Base-by-base conservation (phyloP, 2,797 vertebrate genomes). In the Acrossocheilus fasciatus region DNA sequence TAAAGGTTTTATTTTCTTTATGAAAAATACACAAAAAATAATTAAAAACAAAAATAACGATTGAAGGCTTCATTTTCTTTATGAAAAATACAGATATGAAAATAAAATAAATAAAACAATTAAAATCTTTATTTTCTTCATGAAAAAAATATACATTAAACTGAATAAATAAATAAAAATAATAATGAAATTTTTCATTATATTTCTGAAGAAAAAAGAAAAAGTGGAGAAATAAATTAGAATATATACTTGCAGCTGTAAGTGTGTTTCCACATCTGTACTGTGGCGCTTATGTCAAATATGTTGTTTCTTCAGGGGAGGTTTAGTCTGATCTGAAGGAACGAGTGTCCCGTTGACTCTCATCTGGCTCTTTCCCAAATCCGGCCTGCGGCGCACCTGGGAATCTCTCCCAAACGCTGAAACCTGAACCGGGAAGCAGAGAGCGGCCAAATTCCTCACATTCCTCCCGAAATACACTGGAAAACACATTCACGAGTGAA, bases 371-470 rank as follows among this genome's bases (percentile, higher is more conserved):
- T 4, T 17, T 70, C 77, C 30, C 70, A 81, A 47, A 23, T 23
- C 82, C 70, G 3, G 14, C 73, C 82, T 1, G 41, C 18, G 1
- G 39, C 4, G 85, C 76, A 89, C 84, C 84, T 91, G 43, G 77
- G 81, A 85, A 84, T 57, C 77, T 86, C 30, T 68, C 64, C 15
- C 30, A 68, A 59, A 57, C n/a, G 74, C 73, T 66, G 64, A 66
- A 85, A 57, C 30, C 85, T 47, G 83, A 84, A 86, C 81, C 70
- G 45, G 17, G 54, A 57, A 10, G 0, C 7, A 57, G 23, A 20
- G 82, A 12, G 3, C 17, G 41, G 59, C 82, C 47, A 87, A 85
- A 91, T 93, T 92, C 91, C 87, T 90, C 39, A 87, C 83, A 90
- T 92, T 88, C 88, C 83, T 62, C 41, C 70, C 77, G 1, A 87